These are phyloP conservation scores for Drosophila quadrilineata DNA, from an alignment of 1,140 invertebrate genomes.

Conservation along the genomic window DNA sequence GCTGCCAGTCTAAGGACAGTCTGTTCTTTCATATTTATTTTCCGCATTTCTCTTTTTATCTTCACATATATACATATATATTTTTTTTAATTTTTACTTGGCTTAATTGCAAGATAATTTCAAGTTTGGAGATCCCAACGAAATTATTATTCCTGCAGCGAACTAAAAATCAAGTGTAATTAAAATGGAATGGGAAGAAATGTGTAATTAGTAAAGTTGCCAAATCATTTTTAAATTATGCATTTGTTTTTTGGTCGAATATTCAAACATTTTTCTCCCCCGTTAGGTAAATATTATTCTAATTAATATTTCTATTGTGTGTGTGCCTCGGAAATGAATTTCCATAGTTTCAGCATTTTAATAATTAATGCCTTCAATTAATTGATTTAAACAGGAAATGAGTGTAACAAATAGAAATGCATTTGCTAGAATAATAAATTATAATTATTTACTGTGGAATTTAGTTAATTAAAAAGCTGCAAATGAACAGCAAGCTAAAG, in stretches of 20 bases:
- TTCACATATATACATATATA: not conserved
- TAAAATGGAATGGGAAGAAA: conserved; percentile 20
- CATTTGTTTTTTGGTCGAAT: conserved; percentile 10
- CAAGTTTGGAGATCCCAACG: conserved; percentile 10
- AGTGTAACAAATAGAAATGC: no score
- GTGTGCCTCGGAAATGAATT: no score
- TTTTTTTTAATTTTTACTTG: conserved; percentile 3
- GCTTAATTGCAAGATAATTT: conserved; percentile 45
- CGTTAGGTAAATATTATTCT: no score
- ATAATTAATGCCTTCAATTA: not conserved
- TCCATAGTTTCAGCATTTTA: no score
- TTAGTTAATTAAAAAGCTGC: not conserved
- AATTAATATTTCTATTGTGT: no score
- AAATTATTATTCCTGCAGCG: conserved; percentile 11
- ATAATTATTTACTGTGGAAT: not conserved
- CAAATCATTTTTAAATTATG: conserved; percentile 28
- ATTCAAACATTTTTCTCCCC: no score
- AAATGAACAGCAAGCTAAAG: not conserved
- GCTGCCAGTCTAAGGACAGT: not conserved
- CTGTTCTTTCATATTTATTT: conserved; percentile 40
- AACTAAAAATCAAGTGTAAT: conserved; percentile 20
- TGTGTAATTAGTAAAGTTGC: conserved; percentile 36
- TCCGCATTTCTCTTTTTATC: not conserved
- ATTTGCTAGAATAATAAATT: not conserved
- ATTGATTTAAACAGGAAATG: no score